Evolutionary conservation across 2,113 vertebrate genomes (phyloP).

Genomic region (Chiloscyllium plagiosum): DNA sequence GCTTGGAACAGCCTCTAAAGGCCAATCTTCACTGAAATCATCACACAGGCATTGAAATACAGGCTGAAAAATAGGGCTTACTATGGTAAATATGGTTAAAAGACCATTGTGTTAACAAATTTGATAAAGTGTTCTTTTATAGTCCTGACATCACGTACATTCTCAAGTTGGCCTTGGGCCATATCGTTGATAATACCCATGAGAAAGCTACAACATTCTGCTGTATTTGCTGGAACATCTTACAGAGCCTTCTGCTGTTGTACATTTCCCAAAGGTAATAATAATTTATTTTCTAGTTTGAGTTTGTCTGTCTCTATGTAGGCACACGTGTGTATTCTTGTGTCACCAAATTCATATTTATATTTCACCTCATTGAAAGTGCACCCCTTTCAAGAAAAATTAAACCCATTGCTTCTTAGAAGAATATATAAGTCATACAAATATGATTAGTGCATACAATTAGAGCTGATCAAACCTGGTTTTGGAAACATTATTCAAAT

Average conservation of each 20-base stretch:
- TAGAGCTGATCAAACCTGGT: background rate
- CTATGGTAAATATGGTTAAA: background rate
- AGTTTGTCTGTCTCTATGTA: background rate
- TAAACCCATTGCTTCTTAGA: background rate
- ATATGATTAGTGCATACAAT: background rate
- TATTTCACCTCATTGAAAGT: background rate
- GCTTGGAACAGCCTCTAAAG: background rate
- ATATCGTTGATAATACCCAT: slow-evolving; percentile 5
- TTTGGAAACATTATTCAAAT: background rate
- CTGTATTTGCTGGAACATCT: background rate
- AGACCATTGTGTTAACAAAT: background rate
- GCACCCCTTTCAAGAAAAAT: background rate
- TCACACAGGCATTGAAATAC: background rate
- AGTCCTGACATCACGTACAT: slow-evolving; percentile 1
- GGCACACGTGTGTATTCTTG: background rate
- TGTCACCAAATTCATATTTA: background rate
- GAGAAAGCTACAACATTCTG: background rate
- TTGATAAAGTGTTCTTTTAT: slow-evolving; percentile 11
- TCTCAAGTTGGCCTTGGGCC: background rate
- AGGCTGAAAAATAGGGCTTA: background rate
- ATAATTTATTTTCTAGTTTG: background rate
- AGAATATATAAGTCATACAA: background rate
- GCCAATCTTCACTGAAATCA: background rate
- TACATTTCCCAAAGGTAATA: background rate
- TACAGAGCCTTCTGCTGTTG: background rate